Evolutionary conservation across 2,888 invertebrate genomes (phyloP), one percentile per base, ranked within the genome.

Genomic region (Dione vanillae): DNA sequence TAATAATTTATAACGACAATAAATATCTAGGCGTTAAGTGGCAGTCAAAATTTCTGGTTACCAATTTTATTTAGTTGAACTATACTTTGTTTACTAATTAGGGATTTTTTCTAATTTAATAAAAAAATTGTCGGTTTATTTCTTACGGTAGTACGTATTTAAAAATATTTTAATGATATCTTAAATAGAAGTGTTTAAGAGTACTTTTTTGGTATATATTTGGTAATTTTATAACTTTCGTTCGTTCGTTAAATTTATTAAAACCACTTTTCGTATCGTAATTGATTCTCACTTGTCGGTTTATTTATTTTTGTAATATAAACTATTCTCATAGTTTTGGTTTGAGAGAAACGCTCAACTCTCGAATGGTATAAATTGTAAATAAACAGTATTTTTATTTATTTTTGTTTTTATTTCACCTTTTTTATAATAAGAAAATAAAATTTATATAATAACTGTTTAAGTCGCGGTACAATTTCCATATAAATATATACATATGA

Each of bases 1-100:
- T 66, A 70, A 69, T 70, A 72, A 75, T 76, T 73, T 73, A 67
- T 74, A 71, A 65, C 70, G 79, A 80, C 79, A 80, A 79, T 79
- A 80, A 80, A 75, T 65, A 52, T 74, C 74, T 62, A 76, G 77
- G 75, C 66, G 51, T 72, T 79, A 79, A 79, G 77, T 72, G 64
- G 72, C 77, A 77, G 74, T 78, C 76, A 74, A 78, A 78, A 78
- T 77, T 78, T 76, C 62, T 76, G 45, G 79, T 79, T 79, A 78
- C 78, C 78, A 76, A 67, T 71, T 75, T 75, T 73, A 72, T 73
- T 76, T 70, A 62, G 67, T 65, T 52, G 10, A 52, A 52, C 35
- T 52, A 62, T 70, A 65, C 37, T 45, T 61, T n/a, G 54, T 47
- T 58, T 45, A 66, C 47, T 61, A 64, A 51, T 45, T 65, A 12